Evolutionary conservation across 1,140 invertebrate species (phyloP), one percentile per base, ranked within the genome.

Genomic region (Drosophila sechellia): DNA sequence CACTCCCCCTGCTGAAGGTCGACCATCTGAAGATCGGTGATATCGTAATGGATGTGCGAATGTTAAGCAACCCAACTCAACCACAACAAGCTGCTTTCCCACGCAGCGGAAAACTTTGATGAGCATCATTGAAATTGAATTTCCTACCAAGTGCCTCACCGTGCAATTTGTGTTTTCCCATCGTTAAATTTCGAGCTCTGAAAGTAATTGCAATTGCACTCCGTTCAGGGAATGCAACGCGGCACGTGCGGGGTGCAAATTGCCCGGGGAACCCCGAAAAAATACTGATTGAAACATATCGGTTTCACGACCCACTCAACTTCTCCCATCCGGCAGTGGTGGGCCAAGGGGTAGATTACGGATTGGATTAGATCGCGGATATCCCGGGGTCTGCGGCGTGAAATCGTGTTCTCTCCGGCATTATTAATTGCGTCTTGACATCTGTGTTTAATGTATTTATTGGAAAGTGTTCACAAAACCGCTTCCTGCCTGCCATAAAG

Each of bases 221-320:
- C 5, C 1, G 13, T 15, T 15, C 5, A n/a, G 25, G 46, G 46
- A 27, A 13, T 8, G 15, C 25, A 22, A 8, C 25, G 40, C 37
- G 76, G 69, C 81, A 86, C 81, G 81, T 85, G 81, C 78, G 55
- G 64, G 68, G 66, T 77, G 81, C 81, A 85, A 85, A 86, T 86
- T 85, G 77, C 52, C 57, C 34, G 42, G 17, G 48, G 20, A 31
- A 15, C 27, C 31, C 22, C 17, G 54, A 20, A 15, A 42, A 42
- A 43, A 43, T 34, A n/a, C 60, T 75, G 78, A 85, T 86, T 85
- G 58, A 85, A 83, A 77, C 78, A 78, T 86, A 85, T 80, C 77
- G 61, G 75, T 72, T 85, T 56, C 81, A 60, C 54, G 13, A 17
- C 42, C 37, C 34, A 45, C 39, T 49, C 15, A 15, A 20, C 12